phyloP scores from a whole-genome alignment of 1,140 invertebrate genomes.

The Bursaphelenchus mucronatus region DNA sequence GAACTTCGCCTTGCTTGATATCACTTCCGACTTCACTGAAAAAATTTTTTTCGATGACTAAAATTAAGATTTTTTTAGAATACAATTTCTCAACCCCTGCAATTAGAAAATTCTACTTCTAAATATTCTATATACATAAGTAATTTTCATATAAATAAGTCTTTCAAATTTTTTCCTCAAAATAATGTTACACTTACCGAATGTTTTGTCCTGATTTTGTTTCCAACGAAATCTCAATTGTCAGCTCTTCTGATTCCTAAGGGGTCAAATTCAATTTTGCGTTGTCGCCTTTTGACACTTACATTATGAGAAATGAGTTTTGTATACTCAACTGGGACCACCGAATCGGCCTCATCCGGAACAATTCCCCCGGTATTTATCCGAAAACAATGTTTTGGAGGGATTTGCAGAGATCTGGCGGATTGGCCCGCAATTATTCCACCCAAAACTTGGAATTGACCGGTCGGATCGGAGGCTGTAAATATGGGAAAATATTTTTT shows the following conservation, averaged over 20 bases:
- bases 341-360: conserved; percentile 46
- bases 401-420: not conserved
- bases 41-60: not conserved
- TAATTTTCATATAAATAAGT: no score
- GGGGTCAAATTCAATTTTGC: conserved; percentile 9
- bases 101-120: no score
- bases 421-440: conserved; percentile 23
- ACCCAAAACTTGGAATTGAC: conserved; percentile 29
- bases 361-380: conserved; percentile 44
- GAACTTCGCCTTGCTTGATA: conserved; percentile 32
- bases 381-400: conserved; percentile 39
- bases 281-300: conserved; percentile 3
- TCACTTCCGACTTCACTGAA: conserved; percentile 46
- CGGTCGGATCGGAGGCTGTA: conserved; percentile 34
- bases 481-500: not conserved
- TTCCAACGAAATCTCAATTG: conserved; percentile 30
- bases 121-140: no score
- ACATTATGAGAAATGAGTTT: conserved; percentile 38
- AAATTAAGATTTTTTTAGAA: conserved; percentile 17
- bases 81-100: conserved; percentile 14
- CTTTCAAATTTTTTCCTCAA: no score
- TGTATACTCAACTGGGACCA: conserved; percentile 47
- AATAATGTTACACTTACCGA: conserved; percentile 16
- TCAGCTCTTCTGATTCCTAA: conserved; percentile 40
- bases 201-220: conserved; percentile 40